Evolutionary conservation across 2,888 invertebrate species (phyloP).

Genomic region (Melangyna quadrimaculata): DNA sequence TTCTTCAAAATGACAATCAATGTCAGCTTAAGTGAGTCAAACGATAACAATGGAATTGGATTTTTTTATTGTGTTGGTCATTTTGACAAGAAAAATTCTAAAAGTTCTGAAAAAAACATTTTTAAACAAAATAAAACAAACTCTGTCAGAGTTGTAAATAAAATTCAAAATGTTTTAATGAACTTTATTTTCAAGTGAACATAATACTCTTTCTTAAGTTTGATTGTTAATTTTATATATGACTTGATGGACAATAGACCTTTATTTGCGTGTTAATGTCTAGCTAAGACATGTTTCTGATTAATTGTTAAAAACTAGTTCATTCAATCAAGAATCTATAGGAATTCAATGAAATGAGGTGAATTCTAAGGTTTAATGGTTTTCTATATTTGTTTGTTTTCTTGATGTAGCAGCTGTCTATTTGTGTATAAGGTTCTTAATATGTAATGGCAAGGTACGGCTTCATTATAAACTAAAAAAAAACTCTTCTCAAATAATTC

Average conservation of each 20-base stretch:
- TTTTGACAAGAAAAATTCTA: not conserved
- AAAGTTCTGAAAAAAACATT: too few relatives aligned
- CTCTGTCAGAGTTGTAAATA: not conserved
- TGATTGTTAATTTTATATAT: not conserved
- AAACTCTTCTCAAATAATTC: too few relatives aligned
- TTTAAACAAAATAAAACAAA: not conserved
- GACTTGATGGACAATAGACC: not conserved
- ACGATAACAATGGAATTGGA: constrained; percentile 24
- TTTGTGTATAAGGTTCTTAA: too few relatives aligned
- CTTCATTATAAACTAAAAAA: too few relatives aligned
- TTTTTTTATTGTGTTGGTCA: not conserved
- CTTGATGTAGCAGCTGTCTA: not conserved
- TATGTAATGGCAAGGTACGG: too few relatives aligned
- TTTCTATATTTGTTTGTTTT: not conserved
- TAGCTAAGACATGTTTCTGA: not conserved
- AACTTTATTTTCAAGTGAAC: not conserved
- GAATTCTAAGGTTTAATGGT: too few relatives aligned
- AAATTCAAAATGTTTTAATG: not conserved
- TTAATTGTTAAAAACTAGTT: not conserved
- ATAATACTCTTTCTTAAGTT: not conserved
- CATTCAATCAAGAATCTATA: not conserved
- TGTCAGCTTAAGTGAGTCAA: constrained; percentile 34
- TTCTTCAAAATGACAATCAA: constrained; percentile 37
- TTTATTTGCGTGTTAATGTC: not conserved
- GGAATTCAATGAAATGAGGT: too few relatives aligned